phyloP scores from a whole-genome alignment of 2,888 invertebrate species.

The Rotaria macrura region DNA sequence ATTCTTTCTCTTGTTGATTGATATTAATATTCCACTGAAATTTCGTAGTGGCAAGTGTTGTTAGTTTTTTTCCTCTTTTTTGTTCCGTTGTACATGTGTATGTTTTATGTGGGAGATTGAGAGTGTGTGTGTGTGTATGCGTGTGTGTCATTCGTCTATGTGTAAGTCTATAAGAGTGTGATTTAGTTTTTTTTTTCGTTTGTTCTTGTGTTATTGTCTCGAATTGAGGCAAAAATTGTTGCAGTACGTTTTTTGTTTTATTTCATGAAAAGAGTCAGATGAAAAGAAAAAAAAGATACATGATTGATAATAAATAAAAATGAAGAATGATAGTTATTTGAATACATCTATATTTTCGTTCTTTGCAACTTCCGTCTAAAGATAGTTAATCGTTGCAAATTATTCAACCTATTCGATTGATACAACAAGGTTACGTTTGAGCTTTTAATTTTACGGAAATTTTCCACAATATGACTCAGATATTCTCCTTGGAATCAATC shows the following conservation, averaged over 20 bases:
- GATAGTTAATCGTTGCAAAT: too few relatives aligned
- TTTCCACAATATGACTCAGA: too few relatives aligned
- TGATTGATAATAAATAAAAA: background rate
- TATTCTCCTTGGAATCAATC: too few relatives aligned
- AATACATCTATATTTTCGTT: background rate
- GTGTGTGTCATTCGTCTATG: background rate
- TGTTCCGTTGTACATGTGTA: slow-evolving; percentile 6
- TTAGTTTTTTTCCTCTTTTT: background rate
- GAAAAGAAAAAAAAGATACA: background rate
- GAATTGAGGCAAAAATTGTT: background rate
- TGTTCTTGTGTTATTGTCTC: background rate
- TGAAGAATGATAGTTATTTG: background rate
- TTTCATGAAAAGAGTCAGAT: background rate
- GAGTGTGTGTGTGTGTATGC: too few relatives aligned
- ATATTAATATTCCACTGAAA: background rate
- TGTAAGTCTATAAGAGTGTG: background rate
- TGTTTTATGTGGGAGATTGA: background rate
- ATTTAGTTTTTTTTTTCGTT: background rate
- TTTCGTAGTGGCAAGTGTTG: background rate
- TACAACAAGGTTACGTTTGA: too few relatives aligned
- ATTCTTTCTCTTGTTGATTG: background rate
- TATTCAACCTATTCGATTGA: too few relatives aligned
- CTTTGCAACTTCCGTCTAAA: too few relatives aligned
- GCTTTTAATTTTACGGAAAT: too few relatives aligned
- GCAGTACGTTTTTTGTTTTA: slow-evolving; percentile 15